These are phyloP conservation scores for Rutilus rutilus DNA, from an alignment of 2,113 vertebrate species.

Conservation along the genomic window DNA sequence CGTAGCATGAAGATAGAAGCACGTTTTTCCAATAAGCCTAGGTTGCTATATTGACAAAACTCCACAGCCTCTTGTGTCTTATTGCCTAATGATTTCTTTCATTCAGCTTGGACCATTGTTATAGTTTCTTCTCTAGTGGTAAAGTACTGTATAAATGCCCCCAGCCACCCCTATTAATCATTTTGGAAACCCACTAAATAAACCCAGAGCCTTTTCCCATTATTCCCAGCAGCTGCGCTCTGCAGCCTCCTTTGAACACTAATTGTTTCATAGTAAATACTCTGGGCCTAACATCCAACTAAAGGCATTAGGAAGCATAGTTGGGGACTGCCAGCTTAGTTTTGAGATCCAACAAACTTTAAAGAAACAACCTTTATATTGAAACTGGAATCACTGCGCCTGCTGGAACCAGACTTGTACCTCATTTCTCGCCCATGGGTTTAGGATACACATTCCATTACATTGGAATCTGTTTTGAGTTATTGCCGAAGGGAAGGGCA, in stretches of 20 bases:
- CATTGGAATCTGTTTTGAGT: not conserved
- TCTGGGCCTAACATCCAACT: not conserved
- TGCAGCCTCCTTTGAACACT: not conserved
- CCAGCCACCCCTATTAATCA: not conserved
- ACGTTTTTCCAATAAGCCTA: not conserved
- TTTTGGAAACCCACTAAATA: slow-evolving; percentile 9
- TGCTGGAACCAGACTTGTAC: not conserved
- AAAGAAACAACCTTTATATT: not conserved
- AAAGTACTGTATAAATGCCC: not conserved
- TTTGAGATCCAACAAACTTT: not conserved
- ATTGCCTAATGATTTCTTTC: not conserved
- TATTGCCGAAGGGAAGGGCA: not conserved
- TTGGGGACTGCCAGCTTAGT: not conserved
- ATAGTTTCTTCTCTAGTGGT: not conserved
- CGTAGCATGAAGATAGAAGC: not conserved
- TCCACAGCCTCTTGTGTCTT: not conserved
- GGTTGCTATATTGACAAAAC: not conserved
- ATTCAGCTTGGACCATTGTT: not conserved
- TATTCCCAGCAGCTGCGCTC: not conserved
- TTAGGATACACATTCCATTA: not conserved
- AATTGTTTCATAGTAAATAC: not conserved
- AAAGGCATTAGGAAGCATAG: not conserved
- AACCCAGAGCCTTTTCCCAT: not conserved
- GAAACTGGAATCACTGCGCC: not conserved
- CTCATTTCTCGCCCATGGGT: not conserved